Conservation (phyloP, 2,113 vertebrate species). For the Heteronetta atricapilla region DNA sequence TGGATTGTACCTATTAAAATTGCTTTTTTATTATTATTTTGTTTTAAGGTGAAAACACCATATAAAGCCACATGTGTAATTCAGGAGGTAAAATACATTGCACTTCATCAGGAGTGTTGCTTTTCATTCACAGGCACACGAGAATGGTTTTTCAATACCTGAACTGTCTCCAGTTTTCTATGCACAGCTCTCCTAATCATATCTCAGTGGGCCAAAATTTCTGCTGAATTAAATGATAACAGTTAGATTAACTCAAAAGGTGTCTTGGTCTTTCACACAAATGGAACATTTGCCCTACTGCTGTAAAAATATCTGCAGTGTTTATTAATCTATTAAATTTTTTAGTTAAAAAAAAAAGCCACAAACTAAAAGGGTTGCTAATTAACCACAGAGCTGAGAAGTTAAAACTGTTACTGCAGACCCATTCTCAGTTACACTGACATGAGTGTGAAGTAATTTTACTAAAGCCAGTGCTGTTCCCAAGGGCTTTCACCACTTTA, state of each 20-base stretch:
- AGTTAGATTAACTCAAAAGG: background rate
- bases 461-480: background rate
- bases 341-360: background rate
- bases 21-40: background rate
- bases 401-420: background rate
- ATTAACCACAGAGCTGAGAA: conserved; percentile 39
- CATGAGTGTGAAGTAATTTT: background rate
- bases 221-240: background rate
- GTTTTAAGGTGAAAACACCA: background rate
- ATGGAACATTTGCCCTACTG: background rate
- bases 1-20: background rate
- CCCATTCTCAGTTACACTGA: background rate
- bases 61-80: background rate
- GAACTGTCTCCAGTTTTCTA: background rate
- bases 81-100: background rate
- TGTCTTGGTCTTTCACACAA: background rate
- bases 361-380: background rate
- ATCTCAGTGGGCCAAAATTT: background rate
- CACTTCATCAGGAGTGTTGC: background rate
- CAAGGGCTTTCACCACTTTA: background rate
- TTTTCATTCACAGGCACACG: background rate
- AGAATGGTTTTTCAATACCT: background rate
- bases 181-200: background rate
- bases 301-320: conserved; percentile 9
- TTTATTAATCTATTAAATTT: conserved; percentile 39